A percentile compares a stretch with the other conserved stretches of the same genome.
phyloP scores from a whole-genome alignment of 2,113 vertebrate species.

The Prunella fulvescens region DNA sequence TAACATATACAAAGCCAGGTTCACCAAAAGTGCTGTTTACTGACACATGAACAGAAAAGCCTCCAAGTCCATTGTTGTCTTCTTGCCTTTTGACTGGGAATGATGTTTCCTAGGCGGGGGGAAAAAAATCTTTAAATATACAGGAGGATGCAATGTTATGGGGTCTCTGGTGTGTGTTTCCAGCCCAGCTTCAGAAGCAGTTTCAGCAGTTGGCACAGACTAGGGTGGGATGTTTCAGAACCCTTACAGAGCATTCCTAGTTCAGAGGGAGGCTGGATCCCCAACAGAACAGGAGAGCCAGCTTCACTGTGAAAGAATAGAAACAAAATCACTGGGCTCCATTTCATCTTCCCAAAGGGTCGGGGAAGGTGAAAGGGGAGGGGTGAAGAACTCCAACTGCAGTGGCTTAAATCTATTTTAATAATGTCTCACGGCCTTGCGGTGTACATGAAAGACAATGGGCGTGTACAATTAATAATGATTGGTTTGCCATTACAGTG shows the following conservation, averaged over 20 bases:
- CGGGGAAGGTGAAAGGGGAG: constrained; percentile 39
- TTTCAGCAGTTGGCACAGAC: background rate
- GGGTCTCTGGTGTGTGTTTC: background rate
- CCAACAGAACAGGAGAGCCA: constrained; percentile 22
- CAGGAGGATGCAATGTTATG: constrained; percentile 24
- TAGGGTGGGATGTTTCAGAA: constrained; percentile 9
- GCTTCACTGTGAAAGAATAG: constrained; percentile 7
- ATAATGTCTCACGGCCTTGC: constrained; percentile 47
- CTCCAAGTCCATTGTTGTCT: constrained; percentile 62
- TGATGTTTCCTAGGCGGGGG: constrained; percentile 54
- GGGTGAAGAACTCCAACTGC: constrained; percentile 44
- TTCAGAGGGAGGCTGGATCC: constrained; percentile 69
- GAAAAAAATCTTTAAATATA: constrained; percentile 68
- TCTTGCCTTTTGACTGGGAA: constrained; percentile 55
- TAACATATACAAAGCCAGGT: constrained; percentile 26
- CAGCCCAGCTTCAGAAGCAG: background rate
- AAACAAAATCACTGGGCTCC: constrained; percentile 45
- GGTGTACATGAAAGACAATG: constrained; percentile 59
- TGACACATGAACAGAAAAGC: constrained; percentile 60
- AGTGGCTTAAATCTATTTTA: constrained; percentile 59
- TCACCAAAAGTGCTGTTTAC: constrained; percentile 52
- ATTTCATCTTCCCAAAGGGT: constrained; percentile 61
- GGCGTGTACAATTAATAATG: constrained; percentile 44
- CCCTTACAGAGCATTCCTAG: constrained; percentile 27
- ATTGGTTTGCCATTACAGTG: constrained; percentile 40